Base-by-base conservation (phyloP, 2,113 vertebrate genomes). In the Cacatua alba region DNA sequence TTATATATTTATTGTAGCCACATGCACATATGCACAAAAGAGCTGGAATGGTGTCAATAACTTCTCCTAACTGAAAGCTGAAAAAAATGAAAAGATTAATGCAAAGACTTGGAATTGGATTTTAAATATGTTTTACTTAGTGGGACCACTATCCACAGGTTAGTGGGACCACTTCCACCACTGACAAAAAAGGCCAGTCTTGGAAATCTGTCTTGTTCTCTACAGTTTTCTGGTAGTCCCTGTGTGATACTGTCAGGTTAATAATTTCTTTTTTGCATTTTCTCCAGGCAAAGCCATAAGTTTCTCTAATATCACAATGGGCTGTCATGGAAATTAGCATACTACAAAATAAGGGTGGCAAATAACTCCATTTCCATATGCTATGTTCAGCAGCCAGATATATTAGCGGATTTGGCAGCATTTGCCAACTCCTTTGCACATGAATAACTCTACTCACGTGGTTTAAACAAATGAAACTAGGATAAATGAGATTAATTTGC, bases 401-500 rank as follows among this genome's bases (percentile, higher is more conserved):
- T 92, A 84, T 92, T 95, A 91, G 76, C 2, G n/a, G 86, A 93
- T 93, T 94, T 95, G 88, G 92, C 76, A 94, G 80, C 51, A 75
- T 88, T 92, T 93, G 37, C 64, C 79, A 93, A 24, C 65, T 86
- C 72, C 69, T 95, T 94, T 91, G 82, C 88, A 94, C 80, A 92
- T 69, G 65, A 96, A 86, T 93, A 94, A 91, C 51, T 78, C 76
- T 33, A 68, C 60, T 86, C 48, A 51, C 48, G 57, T 62, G 44
- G n/a, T 92, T 94, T 95, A 92, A 96, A 89, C 69, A 91, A 92
- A 92, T 63, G 53, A 91, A 92, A 93, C 44, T 49, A 62, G 80
- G 83, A 94, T 91, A 94, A 86, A 92, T 71, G 33, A 95, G 76
- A 92, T 81, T 93, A 93, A 96, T 92, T 95, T 93, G 88, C 72